These are phyloP conservation scores for Drosophila bipectinata DNA, from an alignment of 1,140 invertebrate species.

Conservation along the genomic window DNA sequence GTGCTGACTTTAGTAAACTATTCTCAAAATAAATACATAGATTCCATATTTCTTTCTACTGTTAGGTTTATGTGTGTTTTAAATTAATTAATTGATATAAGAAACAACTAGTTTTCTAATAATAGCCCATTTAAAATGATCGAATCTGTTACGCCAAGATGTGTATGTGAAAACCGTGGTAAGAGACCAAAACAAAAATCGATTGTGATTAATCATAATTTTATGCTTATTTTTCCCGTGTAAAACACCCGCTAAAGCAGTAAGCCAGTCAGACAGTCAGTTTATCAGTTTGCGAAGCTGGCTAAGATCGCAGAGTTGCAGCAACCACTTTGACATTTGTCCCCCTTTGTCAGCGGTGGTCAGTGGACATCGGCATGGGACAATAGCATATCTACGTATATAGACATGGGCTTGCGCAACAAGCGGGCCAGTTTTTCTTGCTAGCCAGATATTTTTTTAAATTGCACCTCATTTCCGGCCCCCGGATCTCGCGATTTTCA, in stretches of 20 bases:
- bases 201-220: neutral
- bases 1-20: too few relatives aligned
- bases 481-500: conserved; percentile 9
- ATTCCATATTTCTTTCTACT: too few relatives aligned
- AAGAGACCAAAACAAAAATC: neutral
- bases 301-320: conserved; percentile 37
- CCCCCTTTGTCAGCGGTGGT: conserved; percentile 35
- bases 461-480: conserved; percentile 47
- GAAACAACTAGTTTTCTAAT: neutral
- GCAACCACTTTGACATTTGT: conserved; percentile 50
- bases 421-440: conserved; percentile 33
- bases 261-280: conserved; percentile 13
- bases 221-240: neutral
- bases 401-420: conserved; percentile 56
- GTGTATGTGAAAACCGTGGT: neutral
- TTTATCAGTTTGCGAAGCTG: conserved; percentile 24
- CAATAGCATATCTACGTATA: neutral
- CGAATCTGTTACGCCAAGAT: neutral
- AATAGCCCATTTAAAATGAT: neutral
- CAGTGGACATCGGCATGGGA: conserved; percentile 1
- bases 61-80: too few relatives aligned
- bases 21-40: too few relatives aligned
- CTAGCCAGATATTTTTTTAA: conserved; percentile 27
- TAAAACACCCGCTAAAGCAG: conserved; percentile 15
- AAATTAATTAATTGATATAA: too few relatives aligned